Conservation (phyloP, 2,113 vertebrate genomes). For the Tetrax tetrax region DNA sequence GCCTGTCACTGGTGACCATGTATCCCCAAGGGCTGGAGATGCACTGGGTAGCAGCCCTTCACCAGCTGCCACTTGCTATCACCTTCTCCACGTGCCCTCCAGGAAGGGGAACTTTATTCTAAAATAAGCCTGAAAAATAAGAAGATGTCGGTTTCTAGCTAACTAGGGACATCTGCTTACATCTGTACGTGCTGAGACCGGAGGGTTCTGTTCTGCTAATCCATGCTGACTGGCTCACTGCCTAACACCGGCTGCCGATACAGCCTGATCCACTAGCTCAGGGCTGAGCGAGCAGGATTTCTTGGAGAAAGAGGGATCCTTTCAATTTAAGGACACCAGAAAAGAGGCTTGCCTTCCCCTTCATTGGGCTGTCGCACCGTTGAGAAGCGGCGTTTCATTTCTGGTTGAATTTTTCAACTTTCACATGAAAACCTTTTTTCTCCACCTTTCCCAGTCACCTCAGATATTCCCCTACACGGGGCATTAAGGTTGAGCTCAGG, state of each 20-base stretch:
- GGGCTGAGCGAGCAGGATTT: neutral
- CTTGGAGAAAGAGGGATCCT: neutral
- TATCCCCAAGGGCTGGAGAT: neutral
- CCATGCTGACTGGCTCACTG: slow-evolving; percentile 26
- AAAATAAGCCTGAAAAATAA: slow-evolving; percentile 7
- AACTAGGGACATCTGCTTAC: neutral
- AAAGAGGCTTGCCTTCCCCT: neutral
- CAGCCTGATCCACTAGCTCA: neutral
- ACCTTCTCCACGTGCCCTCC: neutral
- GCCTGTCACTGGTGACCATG: neutral
- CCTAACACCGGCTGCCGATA: neutral
- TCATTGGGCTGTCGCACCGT: neutral
- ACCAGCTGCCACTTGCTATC: slow-evolving; percentile 45
- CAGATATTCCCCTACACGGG: neutral
- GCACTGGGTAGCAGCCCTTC: neutral
- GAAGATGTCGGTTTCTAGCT: neutral
- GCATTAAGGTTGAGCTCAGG: neutral
- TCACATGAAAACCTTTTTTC: neutral
- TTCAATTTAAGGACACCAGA: neutral
- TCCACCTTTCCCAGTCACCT: neutral
- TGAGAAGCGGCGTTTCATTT: neutral
- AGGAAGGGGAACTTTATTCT: neutral
- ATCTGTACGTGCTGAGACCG: neutral
- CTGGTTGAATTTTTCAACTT: slow-evolving; percentile 34
- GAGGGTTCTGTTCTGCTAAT: slow-evolving; percentile 14